Evolutionary conservation across 2,113 vertebrate species (phyloP).

Genomic region (Actenoides lindsayi): DNA sequence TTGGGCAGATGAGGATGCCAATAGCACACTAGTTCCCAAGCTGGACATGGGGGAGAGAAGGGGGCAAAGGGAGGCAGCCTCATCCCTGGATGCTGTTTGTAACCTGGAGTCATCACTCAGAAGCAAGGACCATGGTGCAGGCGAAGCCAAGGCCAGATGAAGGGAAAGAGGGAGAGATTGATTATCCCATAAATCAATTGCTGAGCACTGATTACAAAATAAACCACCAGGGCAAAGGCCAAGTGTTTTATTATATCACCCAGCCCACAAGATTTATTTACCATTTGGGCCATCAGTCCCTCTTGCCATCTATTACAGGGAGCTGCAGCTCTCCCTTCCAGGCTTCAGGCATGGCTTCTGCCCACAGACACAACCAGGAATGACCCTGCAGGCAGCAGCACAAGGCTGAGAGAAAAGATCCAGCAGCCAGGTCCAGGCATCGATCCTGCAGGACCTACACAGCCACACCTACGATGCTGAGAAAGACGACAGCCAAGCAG

Average conservation of each 20-base stretch:
- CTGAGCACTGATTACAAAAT: conserved; percentile 34
- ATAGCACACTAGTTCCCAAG: rapidly evolving
- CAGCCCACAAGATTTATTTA: conserved; percentile 54
- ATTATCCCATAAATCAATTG: conserved; percentile 35
- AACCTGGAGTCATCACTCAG: conserved; percentile 40
- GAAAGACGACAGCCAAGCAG: background rate
- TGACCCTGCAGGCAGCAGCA: conserved; percentile 1
- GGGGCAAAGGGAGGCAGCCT: background rate
- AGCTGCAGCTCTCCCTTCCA: background rate
- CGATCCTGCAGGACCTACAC: background rate
- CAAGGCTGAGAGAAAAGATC: background rate
- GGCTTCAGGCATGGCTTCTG: background rate
- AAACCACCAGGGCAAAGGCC: conserved; percentile 59
- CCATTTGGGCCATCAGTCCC: background rate
- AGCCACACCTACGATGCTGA: background rate
- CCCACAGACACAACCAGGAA: background rate
- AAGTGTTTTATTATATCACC: conserved; percentile 59
- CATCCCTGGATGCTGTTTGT: rapidly evolving
- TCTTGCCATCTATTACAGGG: background rate
- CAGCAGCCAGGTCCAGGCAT: background rate
- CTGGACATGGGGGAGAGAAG: background rate
- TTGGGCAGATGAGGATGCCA: background rate
- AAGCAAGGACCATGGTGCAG: conserved; percentile 24
- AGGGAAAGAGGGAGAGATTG: background rate
- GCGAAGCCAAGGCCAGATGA: background rate